phyloP scores from a whole-genome alignment of 2,113 vertebrate genomes.

The Anarhynchus alexandrinus region DNA sequence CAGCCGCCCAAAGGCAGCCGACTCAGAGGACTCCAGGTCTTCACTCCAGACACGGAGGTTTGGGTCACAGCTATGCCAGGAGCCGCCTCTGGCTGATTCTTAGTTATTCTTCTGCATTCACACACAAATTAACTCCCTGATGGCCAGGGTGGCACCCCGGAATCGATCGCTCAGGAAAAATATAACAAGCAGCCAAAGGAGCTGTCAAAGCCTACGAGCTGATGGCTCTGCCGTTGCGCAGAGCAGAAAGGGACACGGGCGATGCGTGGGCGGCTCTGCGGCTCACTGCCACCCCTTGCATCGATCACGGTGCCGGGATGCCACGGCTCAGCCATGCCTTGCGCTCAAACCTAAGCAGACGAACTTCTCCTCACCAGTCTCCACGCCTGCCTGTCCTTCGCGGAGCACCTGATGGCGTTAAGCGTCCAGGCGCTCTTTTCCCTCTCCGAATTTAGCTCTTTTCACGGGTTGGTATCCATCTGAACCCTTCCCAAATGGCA shows the following conservation, averaged over 20 bases:
- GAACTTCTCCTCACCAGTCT: background rate
- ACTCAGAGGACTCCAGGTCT: background rate
- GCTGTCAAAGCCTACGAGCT: background rate
- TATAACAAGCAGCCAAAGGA: background rate
- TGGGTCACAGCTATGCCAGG: background rate
- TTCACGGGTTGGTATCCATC: background rate
- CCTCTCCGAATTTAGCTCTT: background rate
- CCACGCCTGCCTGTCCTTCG: background rate
- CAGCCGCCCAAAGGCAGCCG: background rate
- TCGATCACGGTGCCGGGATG: fast-evolving
- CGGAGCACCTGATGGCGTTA: background rate
- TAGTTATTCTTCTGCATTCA: background rate
- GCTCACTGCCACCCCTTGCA: background rate
- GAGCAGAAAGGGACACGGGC: background rate
- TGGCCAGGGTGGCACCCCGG: background rate
- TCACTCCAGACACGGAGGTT: background rate
- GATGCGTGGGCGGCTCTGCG: background rate
- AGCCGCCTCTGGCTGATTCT: background rate
- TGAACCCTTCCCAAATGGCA: conserved; percentile 36
- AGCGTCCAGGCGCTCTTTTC: background rate
- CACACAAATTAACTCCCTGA: background rate
- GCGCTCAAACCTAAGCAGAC: background rate
- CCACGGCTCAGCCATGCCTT: fast-evolving
- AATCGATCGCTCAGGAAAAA: background rate
- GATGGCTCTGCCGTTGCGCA: background rate